These are phyloP conservation scores for Andricus grossulariae DNA, from an alignment of 1,140 invertebrate genomes.

Conservation along the genomic window DNA sequence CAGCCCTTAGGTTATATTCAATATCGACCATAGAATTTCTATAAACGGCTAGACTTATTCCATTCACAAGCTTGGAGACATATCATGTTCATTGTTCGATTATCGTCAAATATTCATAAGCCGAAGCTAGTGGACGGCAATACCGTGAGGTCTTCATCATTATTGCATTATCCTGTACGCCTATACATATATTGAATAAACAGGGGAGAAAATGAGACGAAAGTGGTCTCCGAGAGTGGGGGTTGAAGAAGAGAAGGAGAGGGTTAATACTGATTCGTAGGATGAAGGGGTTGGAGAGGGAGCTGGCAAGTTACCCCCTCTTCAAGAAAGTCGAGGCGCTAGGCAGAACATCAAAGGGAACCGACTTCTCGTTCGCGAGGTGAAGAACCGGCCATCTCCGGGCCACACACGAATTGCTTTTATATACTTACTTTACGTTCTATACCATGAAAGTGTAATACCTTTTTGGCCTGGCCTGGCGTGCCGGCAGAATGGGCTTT, in stretches of 20 bases:
- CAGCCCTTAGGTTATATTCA: not conserved
- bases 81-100: not conserved
- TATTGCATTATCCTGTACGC: not conserved
- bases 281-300: constrained; percentile 50
- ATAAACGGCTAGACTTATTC: constrained; percentile 25
- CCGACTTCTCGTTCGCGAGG: constrained; percentile 76
- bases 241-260: constrained; percentile 36
- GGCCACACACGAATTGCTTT: constrained; percentile 76
- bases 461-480: constrained; percentile 49
- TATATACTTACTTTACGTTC: constrained; percentile 69
- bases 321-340: constrained; percentile 47
- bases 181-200: constrained; percentile 32
- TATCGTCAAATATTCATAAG: constrained; percentile 26
- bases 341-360: constrained; percentile 74
- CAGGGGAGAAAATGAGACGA: constrained; percentile 47
- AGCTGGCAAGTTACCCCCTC: constrained; percentile 45
- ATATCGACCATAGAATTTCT: constrained; percentile 17
- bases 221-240: not conserved
- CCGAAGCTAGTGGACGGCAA: constrained; percentile 16
- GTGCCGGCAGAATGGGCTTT: constrained; percentile 27
- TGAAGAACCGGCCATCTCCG: constrained; percentile 76
- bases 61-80: constrained; percentile 12
- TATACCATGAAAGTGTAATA: constrained; percentile 61
- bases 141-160: constrained; percentile 29
- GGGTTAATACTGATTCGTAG: constrained; percentile 44